These are phyloP conservation scores for Simalia tracyae DNA, from an alignment of 2,797 vertebrate genomes.

Conservation along the genomic window DNA sequence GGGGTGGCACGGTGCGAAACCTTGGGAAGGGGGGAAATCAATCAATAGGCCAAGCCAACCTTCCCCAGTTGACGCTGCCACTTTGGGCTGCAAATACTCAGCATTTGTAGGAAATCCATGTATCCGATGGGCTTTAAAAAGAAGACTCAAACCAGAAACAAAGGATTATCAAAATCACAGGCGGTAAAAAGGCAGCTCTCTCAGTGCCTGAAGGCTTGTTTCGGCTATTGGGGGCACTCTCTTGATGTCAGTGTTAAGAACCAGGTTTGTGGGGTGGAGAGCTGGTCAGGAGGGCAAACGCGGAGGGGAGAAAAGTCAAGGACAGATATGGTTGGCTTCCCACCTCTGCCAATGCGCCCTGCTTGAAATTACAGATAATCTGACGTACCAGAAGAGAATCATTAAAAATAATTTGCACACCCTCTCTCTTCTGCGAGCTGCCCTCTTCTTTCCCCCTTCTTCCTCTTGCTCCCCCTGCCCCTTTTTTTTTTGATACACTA, in stretches of 20 bases:
- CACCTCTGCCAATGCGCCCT: conserved; percentile 28
- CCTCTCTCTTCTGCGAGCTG: conserved; percentile 83
- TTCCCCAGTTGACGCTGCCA: neutral
- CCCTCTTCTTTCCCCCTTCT: neutral
- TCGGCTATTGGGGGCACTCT: conserved; percentile 54
- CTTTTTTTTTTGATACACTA: conserved; percentile 90
- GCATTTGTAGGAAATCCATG: conserved; percentile 31
- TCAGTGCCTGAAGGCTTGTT: conserved; percentile 57
- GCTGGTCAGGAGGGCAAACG: conserved; percentile 66
- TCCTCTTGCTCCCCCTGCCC: neutral
- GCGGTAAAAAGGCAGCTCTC: conserved; percentile 43
- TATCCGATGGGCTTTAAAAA: neutral
- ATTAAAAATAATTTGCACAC: conserved; percentile 97
- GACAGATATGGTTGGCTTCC: conserved; percentile 67
- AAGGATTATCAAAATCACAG: conserved; percentile 64
- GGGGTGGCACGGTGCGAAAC: neutral
- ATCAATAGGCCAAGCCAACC: neutral
- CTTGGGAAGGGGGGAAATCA: neutral
- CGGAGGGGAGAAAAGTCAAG: conserved; percentile 76
- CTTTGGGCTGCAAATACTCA: conserved; percentile 11
- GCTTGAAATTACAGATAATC: conserved; percentile 87
- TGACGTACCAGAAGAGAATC: conserved; percentile 86
- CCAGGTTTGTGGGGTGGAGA: conserved; percentile 57
- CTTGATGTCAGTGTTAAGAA: conserved; percentile 53
- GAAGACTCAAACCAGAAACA: conserved; percentile 58